These are phyloP conservation scores for Mesodorylaimus sp. DNA, from an alignment of 2,888 invertebrate species.

Conservation along the genomic window DNA sequence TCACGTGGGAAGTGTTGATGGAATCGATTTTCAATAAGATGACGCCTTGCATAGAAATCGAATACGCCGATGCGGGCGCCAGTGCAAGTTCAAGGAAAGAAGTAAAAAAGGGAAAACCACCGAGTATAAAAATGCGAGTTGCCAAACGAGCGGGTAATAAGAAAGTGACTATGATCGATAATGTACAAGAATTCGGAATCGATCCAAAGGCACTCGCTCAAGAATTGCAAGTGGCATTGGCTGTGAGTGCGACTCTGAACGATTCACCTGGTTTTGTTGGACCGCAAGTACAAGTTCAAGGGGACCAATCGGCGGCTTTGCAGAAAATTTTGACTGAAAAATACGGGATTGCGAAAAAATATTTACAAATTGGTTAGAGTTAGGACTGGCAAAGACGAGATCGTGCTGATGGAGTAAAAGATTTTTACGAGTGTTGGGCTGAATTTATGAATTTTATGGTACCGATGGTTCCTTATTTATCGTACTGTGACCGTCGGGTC, in stretches of 20 bases:
- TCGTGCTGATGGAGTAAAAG: too few relatives aligned
- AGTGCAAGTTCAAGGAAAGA: too few relatives aligned
- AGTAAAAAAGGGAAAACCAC: neutral
- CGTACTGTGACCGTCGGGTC: too few relatives aligned
- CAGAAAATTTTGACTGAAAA: neutral
- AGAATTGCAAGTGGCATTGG: constrained; percentile 61
- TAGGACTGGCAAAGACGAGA: too few relatives aligned
- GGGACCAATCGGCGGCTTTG: constrained; percentile 7
- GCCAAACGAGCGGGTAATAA: constrained; percentile 25
- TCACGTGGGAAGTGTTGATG: neutral
- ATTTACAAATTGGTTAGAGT: neutral
- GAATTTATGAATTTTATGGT: too few relatives aligned
- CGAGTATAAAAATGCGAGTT: constrained; percentile 5
- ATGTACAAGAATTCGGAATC: constrained; percentile 69
- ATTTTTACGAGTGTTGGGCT: too few relatives aligned
- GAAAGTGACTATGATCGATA: constrained; percentile 66
- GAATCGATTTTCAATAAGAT: neutral
- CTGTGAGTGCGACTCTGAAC: constrained; percentile 64
- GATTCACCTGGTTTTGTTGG: constrained; percentile 43
- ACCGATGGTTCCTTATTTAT: too few relatives aligned
- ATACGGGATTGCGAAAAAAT: neutral
- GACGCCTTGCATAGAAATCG: neutral
- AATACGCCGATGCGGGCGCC: neutral
- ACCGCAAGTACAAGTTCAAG: constrained; percentile 23
- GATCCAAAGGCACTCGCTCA: constrained; percentile 56